Percentiles rank a stretch among this genome's conserved stretches.
phyloP scores from a whole-genome alignment of 2,888 invertebrate species.

The Pimpla rufipes region DNA sequence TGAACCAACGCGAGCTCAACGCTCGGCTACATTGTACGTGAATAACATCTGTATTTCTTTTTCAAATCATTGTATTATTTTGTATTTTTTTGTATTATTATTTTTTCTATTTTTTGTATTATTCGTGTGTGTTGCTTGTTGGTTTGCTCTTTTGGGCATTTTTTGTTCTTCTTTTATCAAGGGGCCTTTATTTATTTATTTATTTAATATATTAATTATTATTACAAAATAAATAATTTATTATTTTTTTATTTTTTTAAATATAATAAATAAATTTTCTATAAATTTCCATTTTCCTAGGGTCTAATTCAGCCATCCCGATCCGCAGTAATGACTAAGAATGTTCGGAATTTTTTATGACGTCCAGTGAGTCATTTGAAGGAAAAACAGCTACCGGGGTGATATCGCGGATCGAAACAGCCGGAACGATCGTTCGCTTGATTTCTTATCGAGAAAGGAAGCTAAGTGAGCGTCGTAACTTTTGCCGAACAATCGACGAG shows the following conservation, averaged over 20 bases:
- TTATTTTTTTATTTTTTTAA: neutral
- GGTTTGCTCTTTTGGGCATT: too few species aligned
- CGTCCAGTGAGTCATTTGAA: neutral
- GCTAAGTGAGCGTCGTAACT: neutral
- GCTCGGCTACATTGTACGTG: constrained; percentile 31
- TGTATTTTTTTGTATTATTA: too few species aligned
- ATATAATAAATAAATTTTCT: neutral
- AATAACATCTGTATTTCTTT: too few species aligned
- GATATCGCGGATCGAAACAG: neutral
- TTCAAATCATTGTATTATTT: too few species aligned
- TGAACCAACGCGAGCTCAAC: constrained; percentile 7
- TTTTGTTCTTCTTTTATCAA: too few species aligned
- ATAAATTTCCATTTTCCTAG: neutral
- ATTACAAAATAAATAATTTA: too few species aligned
- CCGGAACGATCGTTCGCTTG: neutral
- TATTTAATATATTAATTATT: too few species aligned
- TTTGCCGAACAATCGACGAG: constrained; percentile 8
- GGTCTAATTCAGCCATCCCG: neutral
- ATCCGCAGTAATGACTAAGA: neutral
- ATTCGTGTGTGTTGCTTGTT: neutral
- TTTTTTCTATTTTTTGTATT: too few species aligned
- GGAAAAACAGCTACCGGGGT: neutral
- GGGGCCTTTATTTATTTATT: too few species aligned
- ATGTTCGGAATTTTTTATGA: neutral
- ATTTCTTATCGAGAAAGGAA: constrained; percentile 11